Conservation (phyloP, 1,140 invertebrate genomes). For the Drosophila pectinifera region DNA sequence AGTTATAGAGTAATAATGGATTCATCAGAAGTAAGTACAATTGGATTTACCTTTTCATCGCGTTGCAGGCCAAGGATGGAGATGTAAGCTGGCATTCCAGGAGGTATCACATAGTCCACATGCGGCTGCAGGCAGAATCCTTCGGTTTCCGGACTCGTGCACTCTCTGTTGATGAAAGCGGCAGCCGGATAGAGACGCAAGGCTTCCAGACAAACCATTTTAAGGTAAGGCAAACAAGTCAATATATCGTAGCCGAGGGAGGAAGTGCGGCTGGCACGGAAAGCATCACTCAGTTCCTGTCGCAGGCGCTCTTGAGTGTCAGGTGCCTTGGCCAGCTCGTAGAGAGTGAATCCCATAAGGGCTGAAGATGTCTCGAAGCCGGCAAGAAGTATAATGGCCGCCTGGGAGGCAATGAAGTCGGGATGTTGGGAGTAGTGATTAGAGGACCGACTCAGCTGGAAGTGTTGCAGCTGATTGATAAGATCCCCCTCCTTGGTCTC, state of each 20-base stretch:
- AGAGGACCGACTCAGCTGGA: constrained; percentile 48
- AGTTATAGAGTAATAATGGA: neutral
- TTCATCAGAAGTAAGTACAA: rapidly evolving
- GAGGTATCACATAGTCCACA: constrained; percentile 71
- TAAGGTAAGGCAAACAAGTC: constrained; percentile 84
- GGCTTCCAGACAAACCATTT: constrained; percentile 86
- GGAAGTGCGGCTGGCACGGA: constrained; percentile 52
- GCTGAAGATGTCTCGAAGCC: constrained; percentile 89
- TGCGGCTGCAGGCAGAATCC: constrained; percentile 54
- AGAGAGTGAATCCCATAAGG: constrained; percentile 86
- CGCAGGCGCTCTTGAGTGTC: constrained; percentile 86
- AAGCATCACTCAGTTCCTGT: constrained; percentile 85
- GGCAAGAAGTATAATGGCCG: constrained; percentile 87
- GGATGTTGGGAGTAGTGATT: constrained; percentile 84
- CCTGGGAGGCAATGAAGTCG: constrained; percentile 88
- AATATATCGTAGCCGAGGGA: constrained; percentile 83
- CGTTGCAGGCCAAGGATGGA: constrained; percentile 77
- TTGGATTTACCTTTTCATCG: constrained; percentile 78
- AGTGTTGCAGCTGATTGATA: constrained; percentile 85
- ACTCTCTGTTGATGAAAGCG: constrained; percentile 86
- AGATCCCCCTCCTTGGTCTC: constrained; percentile 75
- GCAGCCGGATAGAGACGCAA: constrained; percentile 87
- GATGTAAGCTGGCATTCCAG: constrained; percentile 73
- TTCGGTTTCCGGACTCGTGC: constrained; percentile 42
- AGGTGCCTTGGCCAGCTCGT: constrained; percentile 87